Base-by-base conservation (phyloP, 2,113 vertebrate species). In the Henicopernis longicauda region DNA sequence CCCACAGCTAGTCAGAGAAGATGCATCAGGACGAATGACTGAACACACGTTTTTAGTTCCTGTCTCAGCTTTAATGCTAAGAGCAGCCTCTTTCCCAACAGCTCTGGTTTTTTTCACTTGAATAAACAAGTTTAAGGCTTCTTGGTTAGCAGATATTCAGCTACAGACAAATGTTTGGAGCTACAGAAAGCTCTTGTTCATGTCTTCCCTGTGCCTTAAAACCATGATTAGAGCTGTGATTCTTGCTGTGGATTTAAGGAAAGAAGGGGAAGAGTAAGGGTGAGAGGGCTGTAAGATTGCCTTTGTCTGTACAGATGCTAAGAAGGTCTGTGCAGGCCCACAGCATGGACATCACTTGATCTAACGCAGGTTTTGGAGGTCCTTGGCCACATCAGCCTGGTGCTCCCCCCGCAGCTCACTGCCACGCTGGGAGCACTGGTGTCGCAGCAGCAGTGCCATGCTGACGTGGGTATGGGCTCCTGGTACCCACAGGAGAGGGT, bases 381-480 rank as follows among this genome's bases (percentile, higher is more conserved):
- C 31, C 42, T 72, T 38, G 44, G 16, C 23, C 61, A 13, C 36
- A 21, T 17, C n/a, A 67, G 11, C 27, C 38, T n/a, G 38, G 14
- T 45, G 29, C 40, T 73, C 40, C 40, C 32, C 1, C 38, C 29
- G 8, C n/a, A 42, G 65, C 10, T 61, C 31, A 31, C 74, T 52
- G 31, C 15, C 31, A 1, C 4, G 10, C 45, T 89, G 76, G 83
- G 62, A 91, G 27, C 70, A 42, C 79, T 44, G 70, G 66, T 72
- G n/a, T 22, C 3, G 0, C 50, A 82, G 57, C 2, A 3, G 67
- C 71, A 31, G 42, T 8, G 42, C 36, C 50, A 13, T 3, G 1
- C 17, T 54, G 32, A 32, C 0, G 0, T 49, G 38, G 31, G 20
- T n/a, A 26, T 1, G 0, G 65, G 57, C 63, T 82, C 45, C 79